Conservation (phyloP, 37 sponge, comb jelly and placozoan species). For the Diacarnus erythraeanus region DNA sequence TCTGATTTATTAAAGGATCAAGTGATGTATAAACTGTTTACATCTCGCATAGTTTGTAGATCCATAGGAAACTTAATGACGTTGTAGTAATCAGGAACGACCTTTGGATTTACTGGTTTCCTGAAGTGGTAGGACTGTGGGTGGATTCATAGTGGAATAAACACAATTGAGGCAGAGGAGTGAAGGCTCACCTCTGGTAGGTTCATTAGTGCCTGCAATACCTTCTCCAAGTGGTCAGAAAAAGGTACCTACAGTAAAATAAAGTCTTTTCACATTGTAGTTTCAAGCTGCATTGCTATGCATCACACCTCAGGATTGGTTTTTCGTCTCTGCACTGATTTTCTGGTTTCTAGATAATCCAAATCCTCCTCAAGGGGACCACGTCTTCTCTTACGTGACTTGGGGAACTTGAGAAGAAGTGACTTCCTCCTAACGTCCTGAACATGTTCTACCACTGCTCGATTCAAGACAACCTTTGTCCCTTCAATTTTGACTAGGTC, state of each 20-base stretch:
- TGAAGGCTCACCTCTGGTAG: slow-evolving; percentile 65
- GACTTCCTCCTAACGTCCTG: slow-evolving; percentile 74
- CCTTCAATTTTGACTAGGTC: slow-evolving; percentile 95
- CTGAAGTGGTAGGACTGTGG: slow-evolving; percentile 79
- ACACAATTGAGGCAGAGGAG: background rate
- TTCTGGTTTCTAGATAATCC: slow-evolving; percentile 86
- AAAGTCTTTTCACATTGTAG: no score
- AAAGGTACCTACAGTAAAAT: slow-evolving; percentile 58
- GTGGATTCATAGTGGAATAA: background rate
- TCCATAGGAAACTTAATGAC: slow-evolving; percentile 97
- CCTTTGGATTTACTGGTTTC: slow-evolving; percentile 87
- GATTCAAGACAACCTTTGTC: slow-evolving; percentile 76
- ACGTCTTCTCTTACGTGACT: slow-evolving; percentile 44
- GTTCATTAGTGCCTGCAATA: slow-evolving; percentile 47
- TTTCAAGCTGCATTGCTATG: background rate
- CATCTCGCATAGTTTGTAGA: slow-evolving; percentile 94
- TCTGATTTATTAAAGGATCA: no score
- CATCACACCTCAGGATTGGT: slow-evolving; percentile 69
- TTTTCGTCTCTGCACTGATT: slow-evolving; percentile 61
- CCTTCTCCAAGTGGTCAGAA: slow-evolving; percentile 65
- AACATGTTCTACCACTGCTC: slow-evolving; percentile 60
- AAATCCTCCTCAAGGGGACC: slow-evolving; percentile 58
- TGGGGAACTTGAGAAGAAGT: slow-evolving; percentile 78
- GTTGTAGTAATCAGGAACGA: slow-evolving; percentile 92
- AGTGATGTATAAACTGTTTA: no score